Evolutionary conservation across 2,113 vertebrate genomes (phyloP), one percentile per base, ranked within the genome.

Genomic region (Fulica atra): DNA sequence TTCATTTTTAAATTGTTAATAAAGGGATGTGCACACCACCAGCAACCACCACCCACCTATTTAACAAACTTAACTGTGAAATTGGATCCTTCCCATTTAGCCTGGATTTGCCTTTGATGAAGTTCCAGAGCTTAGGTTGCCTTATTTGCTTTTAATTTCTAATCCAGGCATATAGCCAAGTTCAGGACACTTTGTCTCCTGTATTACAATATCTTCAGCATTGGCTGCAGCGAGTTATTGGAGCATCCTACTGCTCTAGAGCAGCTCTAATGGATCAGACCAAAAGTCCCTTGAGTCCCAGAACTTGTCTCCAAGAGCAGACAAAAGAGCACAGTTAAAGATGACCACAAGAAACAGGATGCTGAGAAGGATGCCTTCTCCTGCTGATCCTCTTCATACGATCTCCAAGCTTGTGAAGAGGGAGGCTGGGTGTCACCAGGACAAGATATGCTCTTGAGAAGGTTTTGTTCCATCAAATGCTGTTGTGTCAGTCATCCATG

Each of bases 111-210:
- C 92, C 93, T 96, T 96, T 96, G 95, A 95, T 90, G 92, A 93
- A 91, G 92, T 94, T 95, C 96, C 96, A 95, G 92, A 61, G 44
- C 51, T 95, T 94, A 92, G 95, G 88, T 82, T 96, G 91, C 80
- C 92, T 95, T 93, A 94, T 94, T 97, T 94, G 92, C 95, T 73
- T 97, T 95, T 95, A 96, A 95, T 95, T 95, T 95, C 95, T 72
- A 93, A 86, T 86, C 92, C 95, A 97, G 94, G 95, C 88, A 63
- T 24, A 38, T 31, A 51, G 93, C 86, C 96, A 91, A 89, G 83
- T 89, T 94, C 70, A 89, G 92, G 92, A 93, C 95, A 93, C 66
- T 29, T 57, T 46, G 90, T 68, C 88, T 93, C 57, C 51, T 53
- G 35, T 50, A 25, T 31, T 65, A 16, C 61, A 79, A 3, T 28